phyloP scores from a whole-genome alignment of 2,797 vertebrate species.

The Hydrolagus colliei region DNA sequence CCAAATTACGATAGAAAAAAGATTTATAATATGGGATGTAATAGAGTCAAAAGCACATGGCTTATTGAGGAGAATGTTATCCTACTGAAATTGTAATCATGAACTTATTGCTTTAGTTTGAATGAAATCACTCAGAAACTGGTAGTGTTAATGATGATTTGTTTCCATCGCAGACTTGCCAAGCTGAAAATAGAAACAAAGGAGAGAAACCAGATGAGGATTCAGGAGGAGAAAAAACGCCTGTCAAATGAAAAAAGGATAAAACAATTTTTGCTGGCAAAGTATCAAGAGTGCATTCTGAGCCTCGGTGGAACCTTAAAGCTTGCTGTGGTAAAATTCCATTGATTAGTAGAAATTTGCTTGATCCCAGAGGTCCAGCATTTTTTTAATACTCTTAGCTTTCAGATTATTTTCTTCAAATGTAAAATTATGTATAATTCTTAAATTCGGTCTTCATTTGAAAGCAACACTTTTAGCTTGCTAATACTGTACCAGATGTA shows the following conservation, averaged over 20 bases:
- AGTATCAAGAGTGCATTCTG: slow-evolving; percentile 52
- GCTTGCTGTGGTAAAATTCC: slow-evolving; percentile 49
- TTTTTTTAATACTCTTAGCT: too few species aligned
- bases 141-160: slow-evolving; percentile 31
- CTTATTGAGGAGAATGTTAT: too few species aligned
- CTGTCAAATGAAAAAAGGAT: slow-evolving; percentile 40
- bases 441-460: too few species aligned
- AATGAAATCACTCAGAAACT: neutral
- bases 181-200: slow-evolving; percentile 49
- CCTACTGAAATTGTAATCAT: too few species aligned
- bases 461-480: too few species aligned
- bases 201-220: slow-evolving; percentile 42
- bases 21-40: neutral
- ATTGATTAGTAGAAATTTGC: too few species aligned
- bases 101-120: too few species aligned
- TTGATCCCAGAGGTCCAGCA: too few species aligned
- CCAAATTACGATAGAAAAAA: neutral
- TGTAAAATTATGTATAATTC: too few species aligned
- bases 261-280: slow-evolving; percentile 44
- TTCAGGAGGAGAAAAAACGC: slow-evolving; percentile 41
- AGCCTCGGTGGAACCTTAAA: slow-evolving; percentile 48
- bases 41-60: neutral
- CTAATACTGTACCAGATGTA: too few species aligned
- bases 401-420: neutral
- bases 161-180: slow-evolving; percentile 45